Evolutionary conservation across 2,113 vertebrate genomes (phyloP).

Genomic region (Carollia perspicillata): DNA sequence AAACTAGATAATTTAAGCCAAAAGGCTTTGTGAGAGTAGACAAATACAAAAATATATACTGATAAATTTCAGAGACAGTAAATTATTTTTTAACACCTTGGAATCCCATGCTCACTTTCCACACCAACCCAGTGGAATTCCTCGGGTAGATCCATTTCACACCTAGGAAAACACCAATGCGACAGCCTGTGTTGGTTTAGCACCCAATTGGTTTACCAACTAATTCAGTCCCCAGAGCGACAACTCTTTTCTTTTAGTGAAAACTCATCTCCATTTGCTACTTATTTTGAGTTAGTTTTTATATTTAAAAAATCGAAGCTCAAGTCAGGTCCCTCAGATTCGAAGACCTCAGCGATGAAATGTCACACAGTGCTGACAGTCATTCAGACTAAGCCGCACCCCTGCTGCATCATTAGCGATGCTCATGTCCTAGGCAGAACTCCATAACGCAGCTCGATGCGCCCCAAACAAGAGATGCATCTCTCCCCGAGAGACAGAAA

Average conservation of each 20-base stretch:
- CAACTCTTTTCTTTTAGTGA: neutral
- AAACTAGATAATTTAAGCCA: neutral
- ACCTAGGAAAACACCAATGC: neutral
- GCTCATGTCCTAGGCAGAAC: neutral
- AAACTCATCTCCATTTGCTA: neutral
- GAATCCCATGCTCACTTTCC: neutral
- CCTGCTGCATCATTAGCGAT: neutral
- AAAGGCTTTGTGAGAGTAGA: neutral
- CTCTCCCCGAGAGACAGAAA: neutral
- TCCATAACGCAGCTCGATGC: neutral
- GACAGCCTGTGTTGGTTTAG: neutral
- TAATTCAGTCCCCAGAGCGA: neutral
- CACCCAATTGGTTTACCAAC: neutral
- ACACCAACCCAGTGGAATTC: neutral
- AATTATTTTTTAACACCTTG: neutral
- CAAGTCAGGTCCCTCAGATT: neutral
- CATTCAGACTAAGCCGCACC: neutral
- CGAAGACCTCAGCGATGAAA: neutral
- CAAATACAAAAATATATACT: neutral
- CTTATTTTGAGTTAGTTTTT: constrained; percentile 12
- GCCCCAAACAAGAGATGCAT: neutral
- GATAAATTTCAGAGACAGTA: neutral
- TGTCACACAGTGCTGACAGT: neutral
- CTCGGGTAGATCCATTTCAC: neutral
- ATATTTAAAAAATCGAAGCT: constrained; percentile 19